These are phyloP conservation scores for Aethina tumida DNA, from an alignment of 1,140 invertebrate genomes.

Conservation along the genomic window DNA sequence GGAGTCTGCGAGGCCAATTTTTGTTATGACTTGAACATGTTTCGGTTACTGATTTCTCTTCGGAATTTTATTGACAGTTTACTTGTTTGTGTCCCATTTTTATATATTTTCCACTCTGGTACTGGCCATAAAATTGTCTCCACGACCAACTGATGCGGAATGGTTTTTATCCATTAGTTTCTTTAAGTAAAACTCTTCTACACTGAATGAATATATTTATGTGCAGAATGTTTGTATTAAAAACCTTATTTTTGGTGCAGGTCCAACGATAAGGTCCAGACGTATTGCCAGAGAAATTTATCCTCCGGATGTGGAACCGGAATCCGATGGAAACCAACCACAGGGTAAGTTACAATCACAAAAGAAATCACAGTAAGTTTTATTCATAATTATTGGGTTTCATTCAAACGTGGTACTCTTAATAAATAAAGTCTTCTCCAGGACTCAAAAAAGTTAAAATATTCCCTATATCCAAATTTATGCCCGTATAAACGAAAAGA, in stretches of 20 bases:
- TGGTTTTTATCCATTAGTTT: no score
- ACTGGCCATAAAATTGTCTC: no score
- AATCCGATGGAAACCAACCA: conserved; percentile 24
- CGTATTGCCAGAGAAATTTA: conserved; percentile 28
- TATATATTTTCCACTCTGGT: no score
- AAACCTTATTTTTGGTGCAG: conserved; percentile 24
- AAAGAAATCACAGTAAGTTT: background rate
- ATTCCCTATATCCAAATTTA: background rate
- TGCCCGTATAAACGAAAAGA: background rate
- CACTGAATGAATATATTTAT: no score
- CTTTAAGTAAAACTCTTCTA: no score
- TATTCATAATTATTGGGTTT: background rate
- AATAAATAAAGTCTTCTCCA: conserved; percentile 1
- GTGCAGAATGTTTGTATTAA: conserved; percentile 2
- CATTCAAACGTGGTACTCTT: background rate
- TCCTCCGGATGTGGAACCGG: conserved; percentile 28
- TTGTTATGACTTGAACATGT: no score
- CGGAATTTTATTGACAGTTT: no score
- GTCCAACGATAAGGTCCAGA: conserved; percentile 27
- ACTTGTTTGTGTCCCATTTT: no score
- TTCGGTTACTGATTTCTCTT: no score
- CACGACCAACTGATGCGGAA: no score
- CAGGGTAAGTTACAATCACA: conserved; percentile 20
- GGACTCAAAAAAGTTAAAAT: conserved; percentile 1
- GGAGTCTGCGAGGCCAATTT: no score